phyloP scores from a whole-genome alignment of 2,888 invertebrate species.

The Chaetogeoica ovagalla region DNA sequence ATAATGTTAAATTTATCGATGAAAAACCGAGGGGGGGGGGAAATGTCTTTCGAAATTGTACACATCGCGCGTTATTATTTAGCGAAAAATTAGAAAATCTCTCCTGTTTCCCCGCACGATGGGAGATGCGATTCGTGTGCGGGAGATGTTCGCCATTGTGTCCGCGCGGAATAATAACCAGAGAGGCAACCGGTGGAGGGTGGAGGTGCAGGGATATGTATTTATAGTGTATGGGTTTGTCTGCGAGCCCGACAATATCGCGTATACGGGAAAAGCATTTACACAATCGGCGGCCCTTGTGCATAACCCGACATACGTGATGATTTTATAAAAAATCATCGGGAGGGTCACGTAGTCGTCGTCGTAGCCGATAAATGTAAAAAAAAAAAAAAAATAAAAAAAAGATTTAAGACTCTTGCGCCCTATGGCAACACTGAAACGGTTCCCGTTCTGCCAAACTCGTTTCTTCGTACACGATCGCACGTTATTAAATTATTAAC shows the following conservation, averaged over 20 bases:
- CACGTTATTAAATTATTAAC: no score
- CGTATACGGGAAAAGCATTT: constrained; percentile 22
- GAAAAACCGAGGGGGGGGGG: no score
- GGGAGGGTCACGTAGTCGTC: neutral
- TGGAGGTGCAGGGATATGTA: neutral
- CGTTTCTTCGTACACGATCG: neutral
- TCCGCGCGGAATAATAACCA: constrained; percentile 1
- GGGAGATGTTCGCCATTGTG: neutral
- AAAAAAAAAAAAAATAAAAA: no score
- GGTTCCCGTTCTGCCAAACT: no score
- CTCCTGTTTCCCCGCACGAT: no score
- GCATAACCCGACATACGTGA: constrained; percentile 35
- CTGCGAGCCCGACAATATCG: neutral
- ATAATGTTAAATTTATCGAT: no score
- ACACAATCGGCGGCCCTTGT: constrained; percentile 1
- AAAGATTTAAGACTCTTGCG: constrained; percentile 8
- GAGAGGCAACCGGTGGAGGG: neutral
- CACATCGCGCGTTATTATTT: no score
- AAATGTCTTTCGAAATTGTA: no score
- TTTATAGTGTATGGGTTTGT: constrained; percentile 11
- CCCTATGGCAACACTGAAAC: neutral
- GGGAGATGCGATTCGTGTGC: no score
- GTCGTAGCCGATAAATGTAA: neutral
- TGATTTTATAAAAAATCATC: constrained; percentile 26
- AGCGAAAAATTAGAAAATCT: no score